Conservation (phyloP, 2,797 vertebrate genomes). For the Notoglanidium macrostoma region DNA sequence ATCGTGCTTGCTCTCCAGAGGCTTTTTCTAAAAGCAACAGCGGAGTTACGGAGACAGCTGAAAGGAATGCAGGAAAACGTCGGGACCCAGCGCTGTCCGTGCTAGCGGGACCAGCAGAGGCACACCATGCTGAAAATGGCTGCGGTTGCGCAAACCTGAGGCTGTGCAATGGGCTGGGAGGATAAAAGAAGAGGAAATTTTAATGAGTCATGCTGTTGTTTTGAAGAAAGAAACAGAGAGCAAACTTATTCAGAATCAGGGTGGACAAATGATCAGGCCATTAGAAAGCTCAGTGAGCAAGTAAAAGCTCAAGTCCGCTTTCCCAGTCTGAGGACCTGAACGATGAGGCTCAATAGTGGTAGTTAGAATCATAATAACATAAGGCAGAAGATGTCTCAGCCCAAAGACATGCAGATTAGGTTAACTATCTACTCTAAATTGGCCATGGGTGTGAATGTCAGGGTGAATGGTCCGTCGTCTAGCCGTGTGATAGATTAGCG, state of each 20-base stretch:
- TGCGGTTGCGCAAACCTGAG: background rate
- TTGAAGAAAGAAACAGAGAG: background rate
- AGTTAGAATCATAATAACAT: background rate
- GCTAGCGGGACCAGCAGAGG: background rate
- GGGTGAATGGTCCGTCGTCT: too few species aligned
- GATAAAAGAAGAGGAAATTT: background rate
- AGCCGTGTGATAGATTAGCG: too few species aligned
- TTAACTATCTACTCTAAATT: too few species aligned
- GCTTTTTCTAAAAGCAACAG: background rate
- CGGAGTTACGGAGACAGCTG: background rate
- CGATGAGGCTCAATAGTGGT: background rate
- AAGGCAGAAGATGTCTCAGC: background rate
- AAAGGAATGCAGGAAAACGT: background rate
- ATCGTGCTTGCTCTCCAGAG: conserved; percentile 1
- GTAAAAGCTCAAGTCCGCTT: too few species aligned
- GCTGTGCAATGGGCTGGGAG: background rate
- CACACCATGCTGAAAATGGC: background rate
- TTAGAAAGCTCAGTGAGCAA: background rate
- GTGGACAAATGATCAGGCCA: background rate
- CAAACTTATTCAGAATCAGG: background rate
- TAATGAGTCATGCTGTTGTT: conserved; percentile 22
- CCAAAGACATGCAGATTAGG: too few species aligned
- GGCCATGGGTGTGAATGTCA: too few species aligned
- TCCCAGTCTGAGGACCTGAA: background rate
- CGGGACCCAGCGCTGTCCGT: background rate